phyloP scores from a whole-genome alignment of 2,888 invertebrate species.

The Nomada fucata region DNA sequence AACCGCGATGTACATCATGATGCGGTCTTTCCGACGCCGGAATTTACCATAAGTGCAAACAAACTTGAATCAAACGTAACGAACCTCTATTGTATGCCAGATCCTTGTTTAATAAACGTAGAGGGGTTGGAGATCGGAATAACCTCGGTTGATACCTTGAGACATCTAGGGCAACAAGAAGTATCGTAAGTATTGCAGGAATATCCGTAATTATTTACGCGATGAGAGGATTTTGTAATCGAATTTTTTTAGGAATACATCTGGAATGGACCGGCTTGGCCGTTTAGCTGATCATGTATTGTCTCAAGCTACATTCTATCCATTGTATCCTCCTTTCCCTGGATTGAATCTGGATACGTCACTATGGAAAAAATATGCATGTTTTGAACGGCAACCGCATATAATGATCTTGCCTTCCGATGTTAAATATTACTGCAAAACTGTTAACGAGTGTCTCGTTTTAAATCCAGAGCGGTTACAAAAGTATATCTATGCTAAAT shows the following conservation, averaged over 20 bases:
- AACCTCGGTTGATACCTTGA: constrained; percentile 93
- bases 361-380: constrained; percentile 90
- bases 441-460: constrained; percentile 91
- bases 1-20: constrained; percentile 91
- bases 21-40: constrained; percentile 93
- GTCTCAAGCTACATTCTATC: constrained; percentile 92
- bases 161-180: constrained; percentile 93
- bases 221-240: neutral
- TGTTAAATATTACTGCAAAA: constrained; percentile 92
- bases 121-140: constrained; percentile 91
- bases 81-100: constrained; percentile 90
- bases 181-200: constrained; percentile 86
- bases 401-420: constrained; percentile 93
- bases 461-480: constrained; percentile 94
- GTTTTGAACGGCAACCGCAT: constrained; percentile 91
- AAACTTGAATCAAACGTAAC: constrained; percentile 82
- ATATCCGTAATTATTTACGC: neutral
- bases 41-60: constrained; percentile 86
- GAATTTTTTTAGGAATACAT: constrained; percentile 82
- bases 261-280: constrained; percentile 88
- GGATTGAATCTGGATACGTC: constrained; percentile 89
- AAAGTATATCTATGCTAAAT: constrained; percentile 91
- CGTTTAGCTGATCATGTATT: constrained; percentile 91
- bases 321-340: constrained; percentile 90
- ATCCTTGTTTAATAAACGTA: constrained; percentile 92